Conservation (phyloP, 2,797 vertebrate genomes). For the Melanotaenia maccullochi region DNA sequence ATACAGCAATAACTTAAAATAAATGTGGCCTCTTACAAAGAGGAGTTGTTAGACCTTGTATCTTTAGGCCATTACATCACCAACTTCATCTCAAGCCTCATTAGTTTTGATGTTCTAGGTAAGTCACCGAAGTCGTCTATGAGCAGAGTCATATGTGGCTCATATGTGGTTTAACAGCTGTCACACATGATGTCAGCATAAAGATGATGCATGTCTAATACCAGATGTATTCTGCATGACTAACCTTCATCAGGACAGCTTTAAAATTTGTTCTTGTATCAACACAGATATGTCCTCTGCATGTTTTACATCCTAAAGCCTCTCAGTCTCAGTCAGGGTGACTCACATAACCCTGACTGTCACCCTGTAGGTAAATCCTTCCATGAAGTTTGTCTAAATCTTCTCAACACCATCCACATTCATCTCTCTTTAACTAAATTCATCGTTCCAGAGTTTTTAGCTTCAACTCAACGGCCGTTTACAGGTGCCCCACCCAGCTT, state of each 20-base stretch:
- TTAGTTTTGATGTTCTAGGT: conserved; percentile 43
- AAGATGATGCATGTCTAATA: conserved; percentile 31
- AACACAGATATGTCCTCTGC: conserved; percentile 19
- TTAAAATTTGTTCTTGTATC: not conserved
- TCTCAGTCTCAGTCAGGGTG: conserved; percentile 31
- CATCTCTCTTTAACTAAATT: conserved; percentile 32
- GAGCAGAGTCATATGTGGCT: not conserved
- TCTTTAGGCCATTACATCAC: conserved; percentile 40
- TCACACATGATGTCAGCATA: conserved; percentile 1
- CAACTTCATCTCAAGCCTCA: conserved; percentile 41
- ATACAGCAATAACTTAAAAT: too few relatives aligned
- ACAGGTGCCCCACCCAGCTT: conserved; percentile 21
- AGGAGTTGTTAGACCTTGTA: too few relatives aligned
- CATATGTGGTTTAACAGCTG: conserved; percentile 3
- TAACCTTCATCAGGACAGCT: conserved; percentile 23
- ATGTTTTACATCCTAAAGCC: conserved; percentile 33
- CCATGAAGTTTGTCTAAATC: conserved; percentile 33
- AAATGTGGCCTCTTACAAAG: too few relatives aligned
- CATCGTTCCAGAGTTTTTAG: conserved; percentile 29
- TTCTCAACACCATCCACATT: conserved; percentile 1
- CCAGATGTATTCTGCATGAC: conserved; percentile 40
- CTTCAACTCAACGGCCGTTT: conserved; percentile 33
- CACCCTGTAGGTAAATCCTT: conserved; percentile 41
- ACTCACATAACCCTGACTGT: conserved; percentile 45
- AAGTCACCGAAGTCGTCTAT: conserved; percentile 28